Evolutionary conservation across 2,888 invertebrate species (phyloP).

Genomic region (Archips xylosteana): DNA sequence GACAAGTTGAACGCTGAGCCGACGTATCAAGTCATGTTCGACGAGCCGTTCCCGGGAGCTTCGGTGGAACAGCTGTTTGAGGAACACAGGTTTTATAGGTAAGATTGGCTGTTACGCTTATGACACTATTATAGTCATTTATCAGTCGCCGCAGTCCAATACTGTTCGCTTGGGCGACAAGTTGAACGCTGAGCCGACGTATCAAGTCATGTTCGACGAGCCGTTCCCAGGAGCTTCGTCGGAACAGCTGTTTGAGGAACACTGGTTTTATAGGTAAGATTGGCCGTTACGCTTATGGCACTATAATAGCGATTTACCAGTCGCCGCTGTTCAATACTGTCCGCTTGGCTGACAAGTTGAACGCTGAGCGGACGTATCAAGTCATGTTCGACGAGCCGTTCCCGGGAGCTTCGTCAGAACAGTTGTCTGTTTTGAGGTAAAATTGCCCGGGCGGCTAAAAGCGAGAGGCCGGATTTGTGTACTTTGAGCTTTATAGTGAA

Average conservation of each 20-base stretch:
- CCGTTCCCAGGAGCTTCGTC: slow-evolving; percentile 88
- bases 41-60: slow-evolving; percentile 90
- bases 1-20: slow-evolving; percentile 84
- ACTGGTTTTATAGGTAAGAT: slow-evolving; percentile 70
- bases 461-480: no score
- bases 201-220: slow-evolving; percentile 93
- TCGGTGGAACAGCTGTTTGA: slow-evolving; percentile 63
- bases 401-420: slow-evolving; percentile 84
- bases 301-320: slow-evolving; percentile 89
- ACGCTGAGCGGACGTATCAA: slow-evolving; percentile 88
- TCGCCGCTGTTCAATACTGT: slow-evolving; percentile 72
- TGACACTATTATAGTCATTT: slow-evolving; percentile 94
- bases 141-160: slow-evolving; percentile 64
- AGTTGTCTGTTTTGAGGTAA: slow-evolving; percentile 54
- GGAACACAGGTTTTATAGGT: slow-evolving; percentile 70
- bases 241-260: slow-evolving; percentile 62
- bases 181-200: slow-evolving; percentile 84
- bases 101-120: slow-evolving; percentile 30
- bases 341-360: slow-evolving; percentile 79
- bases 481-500: no score
- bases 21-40: slow-evolving; percentile 93
- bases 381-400: slow-evolving; percentile 93
- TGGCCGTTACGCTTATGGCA: slow-evolving; percentile 82
- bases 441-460: no score
- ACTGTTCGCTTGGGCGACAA: slow-evolving; percentile 82